Evolutionary conservation across 2,113 vertebrate genomes (phyloP).

Genomic region (Tetraodon nigroviridis): DNA sequence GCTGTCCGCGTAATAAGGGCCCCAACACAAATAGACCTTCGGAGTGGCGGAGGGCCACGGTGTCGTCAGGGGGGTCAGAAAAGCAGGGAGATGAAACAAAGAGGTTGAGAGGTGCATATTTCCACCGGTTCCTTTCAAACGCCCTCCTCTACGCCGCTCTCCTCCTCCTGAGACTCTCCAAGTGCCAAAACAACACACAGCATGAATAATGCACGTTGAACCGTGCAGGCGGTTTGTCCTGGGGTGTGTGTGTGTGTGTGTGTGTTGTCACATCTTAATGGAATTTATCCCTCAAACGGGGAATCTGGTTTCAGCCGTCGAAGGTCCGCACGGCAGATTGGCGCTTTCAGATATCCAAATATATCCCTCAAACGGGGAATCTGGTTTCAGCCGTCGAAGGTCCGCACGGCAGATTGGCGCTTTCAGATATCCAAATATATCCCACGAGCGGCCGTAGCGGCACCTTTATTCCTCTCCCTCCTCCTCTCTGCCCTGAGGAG

Average conservation of each 20-base stretch:
- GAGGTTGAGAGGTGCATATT: constrained; percentile 9
- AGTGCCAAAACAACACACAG: constrained; percentile 49
- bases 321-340: too few species aligned
- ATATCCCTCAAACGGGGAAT: too few species aligned
- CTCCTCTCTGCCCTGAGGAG: constrained; percentile 1
- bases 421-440: too few species aligned
- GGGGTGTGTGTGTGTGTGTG: not conserved
- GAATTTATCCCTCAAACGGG: too few species aligned
- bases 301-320: too few species aligned
- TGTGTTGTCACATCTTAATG: not conserved
- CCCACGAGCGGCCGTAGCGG: too few species aligned
- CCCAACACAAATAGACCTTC: constrained; percentile 1
- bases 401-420: too few species aligned
- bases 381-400: too few species aligned
- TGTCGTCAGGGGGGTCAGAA: constrained; percentile 18
- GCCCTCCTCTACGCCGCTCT: constrained; percentile 36
- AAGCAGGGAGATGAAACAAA: constrained; percentile 4
- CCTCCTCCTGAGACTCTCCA: constrained; percentile 38
- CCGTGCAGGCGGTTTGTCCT: constrained; percentile 22
- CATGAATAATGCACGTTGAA: constrained; percentile 57
- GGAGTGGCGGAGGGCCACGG: not conserved
- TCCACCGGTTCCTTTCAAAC: constrained; percentile 34
- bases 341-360: too few species aligned
- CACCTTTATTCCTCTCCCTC: too few species aligned
- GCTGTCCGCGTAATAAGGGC: constrained; percentile 11